A percentile compares a stretch with the other conserved stretches of the same genome.
phyloP scores from a whole-genome alignment of 2,888 invertebrate species.

The Kuschelorhynchus macadamiae region DNA sequence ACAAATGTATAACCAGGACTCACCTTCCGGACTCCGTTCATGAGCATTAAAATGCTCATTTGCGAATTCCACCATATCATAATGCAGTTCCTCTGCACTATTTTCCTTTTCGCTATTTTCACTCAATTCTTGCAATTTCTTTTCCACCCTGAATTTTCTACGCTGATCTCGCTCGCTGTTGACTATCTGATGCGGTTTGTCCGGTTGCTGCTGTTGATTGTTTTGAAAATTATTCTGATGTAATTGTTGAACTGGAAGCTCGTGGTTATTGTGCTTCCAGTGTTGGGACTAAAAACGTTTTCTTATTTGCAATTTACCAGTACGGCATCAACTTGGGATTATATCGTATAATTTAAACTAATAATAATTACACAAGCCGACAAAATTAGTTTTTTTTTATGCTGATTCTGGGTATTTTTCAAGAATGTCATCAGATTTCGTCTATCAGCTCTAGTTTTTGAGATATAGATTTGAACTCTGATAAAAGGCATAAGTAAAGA shows the following conservation, averaged over 20 bases:
- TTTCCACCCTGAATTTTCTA: conserved; percentile 87
- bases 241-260: conserved; percentile 44
- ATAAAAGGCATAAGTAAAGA: no score
- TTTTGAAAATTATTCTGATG: conserved; percentile 35
- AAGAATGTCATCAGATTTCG: no score
- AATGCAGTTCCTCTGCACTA: conserved; percentile 74
- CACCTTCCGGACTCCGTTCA: conserved; percentile 85
- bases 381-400: no score
- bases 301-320: conserved; percentile 36
- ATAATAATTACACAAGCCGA: no score
- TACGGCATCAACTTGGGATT: no score
- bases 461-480: no score
- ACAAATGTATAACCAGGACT: background rate
- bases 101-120: conserved; percentile 72
- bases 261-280: conserved; percentile 61
- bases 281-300: conserved; percentile 60
- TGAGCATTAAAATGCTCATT: conserved; percentile 93
- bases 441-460: no score
- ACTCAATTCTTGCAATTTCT: conserved; percentile 87
- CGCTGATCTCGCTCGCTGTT: conserved; percentile 82
- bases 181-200: conserved; percentile 59
- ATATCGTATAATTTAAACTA: no score
- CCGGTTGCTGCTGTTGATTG: conserved; percentile 52
- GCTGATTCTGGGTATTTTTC: no score
- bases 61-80: conserved; percentile 94